Evolutionary conservation across 2,113 vertebrate species (phyloP).

Genomic region (Brachyhypopomus occidentalis): DNA sequence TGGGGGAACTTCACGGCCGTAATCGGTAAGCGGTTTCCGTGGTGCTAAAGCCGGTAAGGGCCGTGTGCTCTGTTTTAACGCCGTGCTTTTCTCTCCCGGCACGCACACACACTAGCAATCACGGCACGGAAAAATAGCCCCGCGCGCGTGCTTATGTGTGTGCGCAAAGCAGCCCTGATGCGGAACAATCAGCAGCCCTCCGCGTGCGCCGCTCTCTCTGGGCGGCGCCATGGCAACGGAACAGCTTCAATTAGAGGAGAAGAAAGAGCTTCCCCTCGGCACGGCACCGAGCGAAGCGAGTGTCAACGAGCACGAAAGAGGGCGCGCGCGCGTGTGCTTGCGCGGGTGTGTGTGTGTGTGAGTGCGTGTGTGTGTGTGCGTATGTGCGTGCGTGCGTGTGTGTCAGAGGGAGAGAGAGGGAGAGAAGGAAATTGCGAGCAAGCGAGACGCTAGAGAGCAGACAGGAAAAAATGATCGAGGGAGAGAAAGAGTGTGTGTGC

Average conservation of each 20-base stretch:
- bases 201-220: slow-evolving; percentile 37
- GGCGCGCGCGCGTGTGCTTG: slow-evolving; percentile 38
- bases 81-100: slow-evolving; percentile 27
- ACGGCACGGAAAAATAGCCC: slow-evolving; percentile 38
- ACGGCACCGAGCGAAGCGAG: slow-evolving; percentile 50
- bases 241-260: slow-evolving; percentile 64
- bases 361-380: neutral
- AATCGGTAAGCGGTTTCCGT: neutral
- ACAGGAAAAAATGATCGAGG: slow-evolving; percentile 48
- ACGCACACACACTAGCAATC: slow-evolving; percentile 46
- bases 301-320: slow-evolving; percentile 52
- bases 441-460: slow-evolving; percentile 44
- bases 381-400: no score
- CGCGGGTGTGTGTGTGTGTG: neutral
- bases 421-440: slow-evolving; percentile 35
- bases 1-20: neutral
- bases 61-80: slow-evolving; percentile 33
- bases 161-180: slow-evolving; percentile 45
- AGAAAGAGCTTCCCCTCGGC: slow-evolving; percentile 61
- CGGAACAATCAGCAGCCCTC: slow-evolving; percentile 58
- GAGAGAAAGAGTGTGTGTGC: slow-evolving; percentile 37
- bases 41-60: neutral
- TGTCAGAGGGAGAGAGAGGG: neutral
- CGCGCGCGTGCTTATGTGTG: slow-evolving; percentile 45
- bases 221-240: slow-evolving; percentile 64